Conservation (phyloP, 1,140 invertebrate genomes). For the Leptopilina clavipes region DNA sequence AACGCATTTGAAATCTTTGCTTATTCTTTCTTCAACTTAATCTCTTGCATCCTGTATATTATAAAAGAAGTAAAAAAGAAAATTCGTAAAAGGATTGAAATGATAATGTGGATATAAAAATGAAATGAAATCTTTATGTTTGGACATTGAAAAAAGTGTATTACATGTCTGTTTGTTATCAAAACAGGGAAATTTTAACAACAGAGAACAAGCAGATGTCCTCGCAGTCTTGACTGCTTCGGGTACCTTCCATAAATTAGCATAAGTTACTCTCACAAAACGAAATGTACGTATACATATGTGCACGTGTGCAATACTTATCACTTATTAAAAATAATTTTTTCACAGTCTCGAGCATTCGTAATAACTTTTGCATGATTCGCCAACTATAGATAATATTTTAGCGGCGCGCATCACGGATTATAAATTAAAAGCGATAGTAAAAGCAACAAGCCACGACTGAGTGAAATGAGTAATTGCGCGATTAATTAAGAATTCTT, state of each 20-base stretch:
- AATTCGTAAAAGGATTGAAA: no score
- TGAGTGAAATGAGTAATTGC: constrained; percentile 29
- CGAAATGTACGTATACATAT: background rate
- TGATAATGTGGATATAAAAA: no score
- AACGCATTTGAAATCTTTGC: no score
- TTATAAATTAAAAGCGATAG: constrained; percentile 21
- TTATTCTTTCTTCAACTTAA: no score
- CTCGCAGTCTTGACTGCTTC: background rate
- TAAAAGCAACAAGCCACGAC: background rate
- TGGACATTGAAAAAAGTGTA: no score
- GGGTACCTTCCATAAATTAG: background rate
- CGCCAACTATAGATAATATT: background rate
- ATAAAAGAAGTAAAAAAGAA: no score
- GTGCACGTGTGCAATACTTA: background rate
- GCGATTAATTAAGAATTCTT: constrained; percentile 18
- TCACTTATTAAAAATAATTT: background rate
- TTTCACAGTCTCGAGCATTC: background rate
- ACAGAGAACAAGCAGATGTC: no score
- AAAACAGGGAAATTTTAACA: no score
- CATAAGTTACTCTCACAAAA: constrained; percentile 3
- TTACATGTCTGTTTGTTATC: no score
- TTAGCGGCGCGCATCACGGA: background rate
- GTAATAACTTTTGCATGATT: background rate
- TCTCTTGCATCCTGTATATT: no score
- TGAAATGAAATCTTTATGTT: no score